These are phyloP conservation scores for Augochlorella aurata DNA, from an alignment of 2,888 invertebrate species.

Conservation along the genomic window DNA sequence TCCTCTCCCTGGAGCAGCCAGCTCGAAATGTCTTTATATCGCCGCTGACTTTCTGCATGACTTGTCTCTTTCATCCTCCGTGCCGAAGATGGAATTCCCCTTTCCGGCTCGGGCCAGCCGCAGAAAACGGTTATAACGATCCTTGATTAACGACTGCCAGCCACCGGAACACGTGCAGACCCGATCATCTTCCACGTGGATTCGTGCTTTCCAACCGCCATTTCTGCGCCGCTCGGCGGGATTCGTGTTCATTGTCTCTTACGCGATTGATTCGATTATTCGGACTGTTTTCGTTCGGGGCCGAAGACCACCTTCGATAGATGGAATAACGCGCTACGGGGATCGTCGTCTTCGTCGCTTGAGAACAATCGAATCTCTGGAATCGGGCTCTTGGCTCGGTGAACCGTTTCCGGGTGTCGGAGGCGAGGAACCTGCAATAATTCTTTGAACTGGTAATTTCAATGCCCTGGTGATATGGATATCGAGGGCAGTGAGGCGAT, in stretches of 20 bases:
- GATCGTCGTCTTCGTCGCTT: slow-evolving; percentile 18
- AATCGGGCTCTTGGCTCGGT: background rate
- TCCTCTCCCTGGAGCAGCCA: slow-evolving; percentile 6
- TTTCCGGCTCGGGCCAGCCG: background rate
- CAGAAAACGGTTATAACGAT: slow-evolving; percentile 14
- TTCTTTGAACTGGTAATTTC: background rate
- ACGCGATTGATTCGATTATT: background rate
- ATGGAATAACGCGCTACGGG: slow-evolving; percentile 39
- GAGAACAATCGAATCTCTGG: slow-evolving; percentile 18
- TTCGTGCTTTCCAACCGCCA: slow-evolving; percentile 24
- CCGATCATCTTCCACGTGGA: slow-evolving; percentile 35
- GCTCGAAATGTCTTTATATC: slow-evolving; percentile 54
- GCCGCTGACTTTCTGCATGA: slow-evolving; percentile 50
- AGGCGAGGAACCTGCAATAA: slow-evolving; percentile 34
- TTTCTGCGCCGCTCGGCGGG: background rate
- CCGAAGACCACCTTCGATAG: slow-evolving; percentile 37
- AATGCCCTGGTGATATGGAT: background rate
- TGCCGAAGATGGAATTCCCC: slow-evolving; percentile 21
- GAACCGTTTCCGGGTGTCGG: background rate
- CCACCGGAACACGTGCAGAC: background rate
- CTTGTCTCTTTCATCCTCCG: slow-evolving; percentile 39
- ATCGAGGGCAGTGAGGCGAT: background rate
- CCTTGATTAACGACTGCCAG: slow-evolving; percentile 13
- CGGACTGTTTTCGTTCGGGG: background rate
- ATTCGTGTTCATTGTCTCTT: slow-evolving; percentile 21